These are phyloP conservation scores for Paralvinella palmiformis DNA, from an alignment of 1,140 invertebrate species.

Conservation along the genomic window DNA sequence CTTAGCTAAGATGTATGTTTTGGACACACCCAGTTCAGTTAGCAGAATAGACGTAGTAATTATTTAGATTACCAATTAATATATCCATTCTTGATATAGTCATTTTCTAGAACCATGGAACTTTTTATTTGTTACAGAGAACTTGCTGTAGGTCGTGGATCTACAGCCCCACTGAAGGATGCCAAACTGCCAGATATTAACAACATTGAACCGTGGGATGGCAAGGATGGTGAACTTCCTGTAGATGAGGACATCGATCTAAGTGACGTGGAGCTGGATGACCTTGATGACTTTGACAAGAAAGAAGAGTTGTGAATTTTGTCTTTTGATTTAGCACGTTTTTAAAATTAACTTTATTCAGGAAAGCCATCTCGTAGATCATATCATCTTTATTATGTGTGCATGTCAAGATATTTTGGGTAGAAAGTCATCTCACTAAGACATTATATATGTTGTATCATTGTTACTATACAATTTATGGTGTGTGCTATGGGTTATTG, in stretches of 20 bases:
- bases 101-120: neutral
- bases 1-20: neutral
- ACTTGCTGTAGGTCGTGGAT: slow-evolving; percentile 87
- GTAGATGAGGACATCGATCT: slow-evolving; percentile 89
- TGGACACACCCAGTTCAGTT: no score
- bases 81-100: neutral
- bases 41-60: no score
- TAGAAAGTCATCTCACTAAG: no score
- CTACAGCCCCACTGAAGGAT: slow-evolving; percentile 82
- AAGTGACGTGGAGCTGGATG: slow-evolving; percentile 81
- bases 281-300: slow-evolving; percentile 41
- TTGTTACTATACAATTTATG: no score
- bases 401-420: no score
- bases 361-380: no score
- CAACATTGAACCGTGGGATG: slow-evolving; percentile 82
- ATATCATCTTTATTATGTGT: no score
- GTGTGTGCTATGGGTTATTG: no score
- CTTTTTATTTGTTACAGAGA: slow-evolving; percentile 60
- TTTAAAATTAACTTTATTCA: no score
- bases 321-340: neutral
- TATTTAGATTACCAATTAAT: no score
- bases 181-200: slow-evolving; percentile 73
- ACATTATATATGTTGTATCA: no score
- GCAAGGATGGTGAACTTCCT: slow-evolving; percentile 87
- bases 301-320: slow-evolving; percentile 52